Conservation (phyloP, 2,888 invertebrate genomes). For the Campoplex capitator region DNA sequence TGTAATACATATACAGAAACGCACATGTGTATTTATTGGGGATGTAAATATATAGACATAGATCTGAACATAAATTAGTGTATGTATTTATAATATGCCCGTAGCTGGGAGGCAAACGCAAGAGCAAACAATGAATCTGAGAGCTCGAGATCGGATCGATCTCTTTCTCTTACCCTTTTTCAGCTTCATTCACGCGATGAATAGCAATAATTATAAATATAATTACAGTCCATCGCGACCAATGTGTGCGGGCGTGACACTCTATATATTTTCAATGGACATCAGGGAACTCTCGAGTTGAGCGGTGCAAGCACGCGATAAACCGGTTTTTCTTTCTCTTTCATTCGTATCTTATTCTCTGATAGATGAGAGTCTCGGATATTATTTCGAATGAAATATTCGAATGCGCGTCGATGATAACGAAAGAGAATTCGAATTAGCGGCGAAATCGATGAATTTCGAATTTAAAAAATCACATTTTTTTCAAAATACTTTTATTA, state of each 20-base stretch:
- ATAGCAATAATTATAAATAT: constrained; percentile 62
- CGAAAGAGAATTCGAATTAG: neutral
- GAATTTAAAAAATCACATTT: neutral
- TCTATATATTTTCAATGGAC: constrained; percentile 40
- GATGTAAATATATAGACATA: neutral
- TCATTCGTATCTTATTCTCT: neutral
- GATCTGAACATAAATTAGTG: neutral
- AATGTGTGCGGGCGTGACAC: constrained; percentile 35
- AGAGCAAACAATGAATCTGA: constrained; percentile 58
- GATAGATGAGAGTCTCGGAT: neutral
- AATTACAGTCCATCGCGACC: constrained; percentile 48
- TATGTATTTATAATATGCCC: neutral
- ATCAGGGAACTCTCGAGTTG: constrained; percentile 5
- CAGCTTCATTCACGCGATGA: constrained; percentile 40
- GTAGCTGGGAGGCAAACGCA: constrained; percentile 29
- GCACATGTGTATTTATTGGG: neutral
- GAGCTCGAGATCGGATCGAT: constrained; percentile 6
- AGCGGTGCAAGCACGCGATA: constrained; percentile 39
- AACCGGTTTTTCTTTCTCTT: constrained; percentile 46
- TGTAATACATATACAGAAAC: neutral
- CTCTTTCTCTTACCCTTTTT: neutral
- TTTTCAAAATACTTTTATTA: neutral
- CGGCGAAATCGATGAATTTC: neutral
- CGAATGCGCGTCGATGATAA: neutral
- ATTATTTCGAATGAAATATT: neutral